phyloP scores from a whole-genome alignment of 2,113 vertebrate species.

The Eurypyga helias region DNA sequence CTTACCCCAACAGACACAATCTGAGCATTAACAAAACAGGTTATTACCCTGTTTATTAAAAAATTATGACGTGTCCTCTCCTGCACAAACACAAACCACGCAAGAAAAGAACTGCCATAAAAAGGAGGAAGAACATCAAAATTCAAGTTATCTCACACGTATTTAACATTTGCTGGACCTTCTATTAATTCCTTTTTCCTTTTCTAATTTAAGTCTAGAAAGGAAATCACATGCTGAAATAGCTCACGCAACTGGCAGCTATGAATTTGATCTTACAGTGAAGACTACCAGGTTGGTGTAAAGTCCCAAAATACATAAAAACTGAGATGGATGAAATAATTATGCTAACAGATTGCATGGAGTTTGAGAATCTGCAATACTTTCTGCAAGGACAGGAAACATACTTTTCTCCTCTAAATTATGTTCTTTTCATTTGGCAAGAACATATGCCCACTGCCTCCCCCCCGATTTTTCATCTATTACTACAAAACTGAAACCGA shows the following conservation, averaged over 20 bases:
- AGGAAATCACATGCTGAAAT: background rate
- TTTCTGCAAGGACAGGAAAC: constrained; percentile 39
- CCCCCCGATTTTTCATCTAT: constrained; percentile 3
- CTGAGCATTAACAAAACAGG: constrained; percentile 3
- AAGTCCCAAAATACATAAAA: background rate
- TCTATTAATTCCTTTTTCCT: background rate
- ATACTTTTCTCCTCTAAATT: constrained; percentile 44
- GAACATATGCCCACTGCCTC: constrained; percentile 49
- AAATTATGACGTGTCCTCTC: background rate
- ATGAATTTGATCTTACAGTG: background rate
- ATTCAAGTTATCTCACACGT: rapidly evolving
- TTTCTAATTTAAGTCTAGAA: background rate
- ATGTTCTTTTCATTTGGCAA: constrained; percentile 42
- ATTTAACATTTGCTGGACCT: background rate
- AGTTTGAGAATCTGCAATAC: constrained; percentile 26
- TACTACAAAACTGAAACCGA: background rate
- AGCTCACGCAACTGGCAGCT: background rate
- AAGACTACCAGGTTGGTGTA: background rate
- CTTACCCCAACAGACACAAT: constrained; percentile 26
- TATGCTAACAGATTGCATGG: constrained; percentile 38
- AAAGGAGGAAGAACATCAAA: background rate
- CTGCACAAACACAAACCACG: background rate
- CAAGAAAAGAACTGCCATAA: background rate
- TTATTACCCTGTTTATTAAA: constrained; percentile 58
- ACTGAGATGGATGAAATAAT: constrained; percentile 11